Conservation (phyloP, 2,113 vertebrate genomes). For the Dipodomys merriami region DNA sequence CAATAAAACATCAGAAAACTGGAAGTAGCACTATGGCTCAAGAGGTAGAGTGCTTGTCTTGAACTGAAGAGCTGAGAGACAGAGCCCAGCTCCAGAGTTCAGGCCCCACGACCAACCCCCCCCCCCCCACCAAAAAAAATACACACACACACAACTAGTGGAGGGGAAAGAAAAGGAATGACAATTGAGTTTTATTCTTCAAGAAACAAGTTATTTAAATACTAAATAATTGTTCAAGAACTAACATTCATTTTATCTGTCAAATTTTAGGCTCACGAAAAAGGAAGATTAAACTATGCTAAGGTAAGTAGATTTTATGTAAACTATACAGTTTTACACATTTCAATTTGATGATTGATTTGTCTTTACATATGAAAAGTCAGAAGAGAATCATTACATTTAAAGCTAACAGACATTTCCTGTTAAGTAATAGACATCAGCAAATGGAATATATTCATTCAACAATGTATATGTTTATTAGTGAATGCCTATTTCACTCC, state of each 20-base stretch:
- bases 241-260: conserved; percentile 71
- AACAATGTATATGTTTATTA: not conserved
- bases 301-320: conserved; percentile 88
- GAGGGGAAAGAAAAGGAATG: not conserved
- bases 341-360: not conserved
- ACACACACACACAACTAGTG: not conserved
- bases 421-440: not conserved
- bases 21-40: no score
- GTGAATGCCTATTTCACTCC: not conserved
- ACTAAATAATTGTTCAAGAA: conserved; percentile 50
- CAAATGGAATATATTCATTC: not conserved
- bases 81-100: no score
- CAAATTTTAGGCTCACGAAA: conserved; percentile 89
- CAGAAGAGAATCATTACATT: conserved; percentile 23
- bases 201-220: conserved; percentile 41
- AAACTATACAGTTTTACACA: not conserved
- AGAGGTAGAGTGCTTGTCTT: no score
- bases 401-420: conserved; percentile 10
- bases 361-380: conserved; percentile 33
- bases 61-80: no score
- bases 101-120: no score
- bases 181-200: conserved; percentile 62
- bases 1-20: no score
- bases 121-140: no score
- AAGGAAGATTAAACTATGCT: conserved; percentile 90